phyloP scores from a whole-genome alignment of 30 jellyfish, hydroid and myxozoan species.

The Rhopilema esculentum region DNA sequence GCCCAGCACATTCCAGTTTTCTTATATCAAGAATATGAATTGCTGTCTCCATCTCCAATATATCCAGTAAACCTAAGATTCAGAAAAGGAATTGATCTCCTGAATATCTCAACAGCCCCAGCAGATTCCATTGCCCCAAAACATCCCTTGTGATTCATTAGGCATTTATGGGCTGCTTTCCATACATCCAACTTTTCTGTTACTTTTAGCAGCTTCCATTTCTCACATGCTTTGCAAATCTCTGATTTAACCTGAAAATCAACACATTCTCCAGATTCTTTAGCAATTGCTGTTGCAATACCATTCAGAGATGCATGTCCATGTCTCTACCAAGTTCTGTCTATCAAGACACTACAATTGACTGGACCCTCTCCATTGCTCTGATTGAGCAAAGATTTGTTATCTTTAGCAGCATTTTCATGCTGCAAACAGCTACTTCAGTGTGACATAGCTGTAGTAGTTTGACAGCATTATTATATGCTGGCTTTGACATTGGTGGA shows the following conservation, averaged over 20 bases:
- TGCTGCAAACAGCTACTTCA: too few relatives aligned
- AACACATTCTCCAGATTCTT: constrained; percentile 2
- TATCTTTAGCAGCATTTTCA: too few relatives aligned
- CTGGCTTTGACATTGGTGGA: too few relatives aligned
- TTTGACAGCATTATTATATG: too few relatives aligned
- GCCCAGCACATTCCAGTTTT: constrained; percentile 62
- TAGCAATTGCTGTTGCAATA: too few relatives aligned
- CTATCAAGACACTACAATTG: too few relatives aligned
- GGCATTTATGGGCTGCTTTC: constrained; percentile 5
- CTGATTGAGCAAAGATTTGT: too few relatives aligned
- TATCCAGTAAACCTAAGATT: constrained; percentile 13
- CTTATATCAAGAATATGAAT: background rate
- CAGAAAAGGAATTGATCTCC: background rate
- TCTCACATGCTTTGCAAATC: constrained; percentile 18
- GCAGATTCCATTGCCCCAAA: constrained; percentile 17
- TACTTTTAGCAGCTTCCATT: background rate
- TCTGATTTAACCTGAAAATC: constrained; percentile 22
- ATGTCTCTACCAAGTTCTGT: too few relatives aligned
- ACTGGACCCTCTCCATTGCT: too few relatives aligned
- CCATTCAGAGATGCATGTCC: too few relatives aligned
- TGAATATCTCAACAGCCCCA: background rate
- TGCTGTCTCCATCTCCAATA: constrained; percentile 29
- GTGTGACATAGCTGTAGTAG: too few relatives aligned
- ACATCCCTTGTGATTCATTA: background rate
- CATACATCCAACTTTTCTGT: background rate